These are phyloP conservation scores for Anabas testudineus DNA, from an alignment of 2,797 vertebrate species.

Conservation along the genomic window DNA sequence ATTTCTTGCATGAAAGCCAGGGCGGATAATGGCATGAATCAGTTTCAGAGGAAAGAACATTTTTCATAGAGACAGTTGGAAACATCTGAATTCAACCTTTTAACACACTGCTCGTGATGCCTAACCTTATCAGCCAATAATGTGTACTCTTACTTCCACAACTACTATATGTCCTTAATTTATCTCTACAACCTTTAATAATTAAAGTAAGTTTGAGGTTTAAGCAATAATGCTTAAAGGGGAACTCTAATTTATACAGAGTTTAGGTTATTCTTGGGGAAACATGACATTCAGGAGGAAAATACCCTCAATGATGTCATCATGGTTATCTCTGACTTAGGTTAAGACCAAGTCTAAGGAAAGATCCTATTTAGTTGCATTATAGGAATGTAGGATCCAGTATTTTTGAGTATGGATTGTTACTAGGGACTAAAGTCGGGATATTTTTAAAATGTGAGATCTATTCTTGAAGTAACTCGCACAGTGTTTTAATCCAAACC, in stretches of 20 bases:
- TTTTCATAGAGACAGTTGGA: conserved; percentile 10
- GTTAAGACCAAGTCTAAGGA: not conserved
- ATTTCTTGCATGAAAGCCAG: conserved; percentile 23
- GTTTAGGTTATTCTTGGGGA: not conserved
- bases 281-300: not conserved
- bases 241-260: not conserved
- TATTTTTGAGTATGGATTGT: not conserved
- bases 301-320: not conserved
- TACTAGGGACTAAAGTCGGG: not conserved
- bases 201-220: not conserved
- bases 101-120: conserved; percentile 5
- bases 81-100: conserved; percentile 38
- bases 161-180: not conserved
- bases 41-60: conserved; percentile 26
- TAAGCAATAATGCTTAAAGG: conserved; percentile 11
- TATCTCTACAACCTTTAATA: not conserved
- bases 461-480: not conserved
- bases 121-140: conserved; percentile 9
- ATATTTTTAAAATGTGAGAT: not conserved
- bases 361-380: not conserved
- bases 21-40: conserved; percentile 11
- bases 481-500: conserved; percentile 17
- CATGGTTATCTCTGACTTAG: not conserved
- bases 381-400: conserved; percentile 1
- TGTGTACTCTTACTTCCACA: conserved; percentile 7